Evolutionary conservation across 2,797 vertebrate genomes (phyloP), one percentile per base, ranked within the genome.

Genomic region (Acestrorhynchus altus): DNA sequence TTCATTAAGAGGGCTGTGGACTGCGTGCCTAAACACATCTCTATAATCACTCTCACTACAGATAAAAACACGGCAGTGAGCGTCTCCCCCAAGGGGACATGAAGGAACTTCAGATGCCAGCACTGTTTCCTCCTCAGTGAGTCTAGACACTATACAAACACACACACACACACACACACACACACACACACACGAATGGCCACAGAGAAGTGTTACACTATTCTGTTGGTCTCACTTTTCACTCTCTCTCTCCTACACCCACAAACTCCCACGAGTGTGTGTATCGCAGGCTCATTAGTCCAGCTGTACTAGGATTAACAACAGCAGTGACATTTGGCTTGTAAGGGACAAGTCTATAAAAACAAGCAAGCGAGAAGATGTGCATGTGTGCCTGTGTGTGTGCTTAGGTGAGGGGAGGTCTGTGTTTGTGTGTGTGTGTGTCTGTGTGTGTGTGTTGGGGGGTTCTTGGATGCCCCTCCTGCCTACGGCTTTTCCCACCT

Each of bases 341-440:
- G 91, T 89, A 92, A 92, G 91, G 85, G 81, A 87, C 87, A 87
- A 92, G 91, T 94, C 94, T 91, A 93, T 93, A 93, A 94, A 94
- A 94, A 88, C 90, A 90, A 83, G 87, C 81, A 83, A 83, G 83
- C 72, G 56, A 80, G 77, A 72, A 69, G 84, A 83, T 77, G n/a
- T 83, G 80, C 78, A 44, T 22, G 46, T 78, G 10, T 83, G 67
- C 15, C 6, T 83, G 80, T 78, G 44, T 18, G 46, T 80, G 13
- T 83, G 70, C 31, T 35, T 35, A 35, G 31, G 31, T 35, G 31
- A 35, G 31, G 31, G 31, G 77, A 46, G n/a, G n/a, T n/a, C n/a
- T 52, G 77, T 79, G 46, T 79, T 24, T 56, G 47, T 60, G 67
- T 64, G 74, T 49, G 54, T 54, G 71, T 79, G 79, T 82, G 83